A percentile compares a stretch with the other conserved stretches of the same genome.
Evolutionary conservation across 2,113 vertebrate species (phyloP).

Genomic region (Oxyura jamaicensis): DNA sequence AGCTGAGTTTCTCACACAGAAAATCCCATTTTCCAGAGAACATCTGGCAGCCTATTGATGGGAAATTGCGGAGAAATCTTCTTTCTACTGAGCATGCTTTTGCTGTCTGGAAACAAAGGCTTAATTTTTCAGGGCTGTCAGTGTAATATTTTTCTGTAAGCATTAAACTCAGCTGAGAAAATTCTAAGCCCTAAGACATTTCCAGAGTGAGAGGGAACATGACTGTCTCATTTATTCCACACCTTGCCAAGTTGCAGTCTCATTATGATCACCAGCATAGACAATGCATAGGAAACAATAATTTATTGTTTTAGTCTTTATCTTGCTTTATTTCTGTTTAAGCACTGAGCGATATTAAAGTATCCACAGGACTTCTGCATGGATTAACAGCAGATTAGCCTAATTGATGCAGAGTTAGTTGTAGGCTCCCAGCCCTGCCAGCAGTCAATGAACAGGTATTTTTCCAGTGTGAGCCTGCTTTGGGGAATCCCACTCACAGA

Average conservation of each 20-base stretch:
- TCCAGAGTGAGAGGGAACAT: neutral
- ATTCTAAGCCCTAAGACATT: neutral
- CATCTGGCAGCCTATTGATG: neutral
- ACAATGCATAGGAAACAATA: neutral
- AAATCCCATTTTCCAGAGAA: neutral
- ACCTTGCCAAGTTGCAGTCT: neutral
- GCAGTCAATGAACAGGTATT: neutral
- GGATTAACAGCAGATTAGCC: neutral
- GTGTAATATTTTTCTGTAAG: neutral
- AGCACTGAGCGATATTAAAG: neutral
- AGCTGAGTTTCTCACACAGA: neutral
- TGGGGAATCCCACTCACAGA: slow-evolving; percentile 26
- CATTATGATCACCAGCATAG: neutral
- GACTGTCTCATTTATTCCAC: neutral
- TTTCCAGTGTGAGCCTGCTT: neutral
- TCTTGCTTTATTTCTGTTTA: slow-evolving; percentile 4
- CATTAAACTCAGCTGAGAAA: neutral
- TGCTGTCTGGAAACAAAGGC: neutral
- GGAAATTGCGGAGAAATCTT: neutral
- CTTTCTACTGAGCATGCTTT: neutral
- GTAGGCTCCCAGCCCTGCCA: neutral
- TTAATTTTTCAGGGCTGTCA: neutral
- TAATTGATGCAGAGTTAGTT: neutral
- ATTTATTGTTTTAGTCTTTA: neutral
- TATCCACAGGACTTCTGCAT: neutral